Evolutionary conservation across 2,888 invertebrate genomes (phyloP), one percentile per base, ranked within the genome.

Genomic region (Drosophila anomelani): DNA sequence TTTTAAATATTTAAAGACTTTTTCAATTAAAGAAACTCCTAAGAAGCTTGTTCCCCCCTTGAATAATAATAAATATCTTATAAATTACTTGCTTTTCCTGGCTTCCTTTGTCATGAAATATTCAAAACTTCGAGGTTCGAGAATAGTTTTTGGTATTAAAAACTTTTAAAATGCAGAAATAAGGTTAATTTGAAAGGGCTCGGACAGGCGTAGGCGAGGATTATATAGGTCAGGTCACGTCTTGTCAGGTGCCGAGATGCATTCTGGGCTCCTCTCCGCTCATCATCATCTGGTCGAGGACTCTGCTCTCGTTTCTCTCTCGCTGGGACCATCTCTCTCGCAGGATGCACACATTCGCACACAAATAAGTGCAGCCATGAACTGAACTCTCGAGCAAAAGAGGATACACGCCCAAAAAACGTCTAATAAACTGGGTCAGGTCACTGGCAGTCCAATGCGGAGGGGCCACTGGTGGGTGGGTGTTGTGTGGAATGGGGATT

Each of bases 371-470:
- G 84, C 84, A 89, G 77, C 88, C 89, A 79, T 88, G 85, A 88
- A 86, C 88, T 84, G 84, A 58, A 81, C 81, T 51, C 77, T 66
- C 78, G 67, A 75, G 80, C 76, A 69, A 79, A 80, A 63, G 79
- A 67, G 80, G 77, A 85, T 80, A 88, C 89, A 89, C 89, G 84
- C 89, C 89, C 85, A 80, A 89, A 80, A 89, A 81, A 85, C 74
- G 61, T 80, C 76, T 70, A 80, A 67, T 36, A 69, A 88, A 86
- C 86, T 86, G 84, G 85, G 85, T 86, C 85, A 86, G 88, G 89
- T 85, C 85, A 85, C 56, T 68, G 71, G 68, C 71, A 57, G 67
- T 66, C 66, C 64, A 17, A 15, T 29, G 47, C 15, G 34, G 41
- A 41, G 41, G 41, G 4, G 3, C 9, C 10, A 4, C 9, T 4